Evolutionary conservation across 2,888 invertebrate species (phyloP), one percentile per base, ranked within the genome.

Genomic region (Drosophila bunnanda): DNA sequence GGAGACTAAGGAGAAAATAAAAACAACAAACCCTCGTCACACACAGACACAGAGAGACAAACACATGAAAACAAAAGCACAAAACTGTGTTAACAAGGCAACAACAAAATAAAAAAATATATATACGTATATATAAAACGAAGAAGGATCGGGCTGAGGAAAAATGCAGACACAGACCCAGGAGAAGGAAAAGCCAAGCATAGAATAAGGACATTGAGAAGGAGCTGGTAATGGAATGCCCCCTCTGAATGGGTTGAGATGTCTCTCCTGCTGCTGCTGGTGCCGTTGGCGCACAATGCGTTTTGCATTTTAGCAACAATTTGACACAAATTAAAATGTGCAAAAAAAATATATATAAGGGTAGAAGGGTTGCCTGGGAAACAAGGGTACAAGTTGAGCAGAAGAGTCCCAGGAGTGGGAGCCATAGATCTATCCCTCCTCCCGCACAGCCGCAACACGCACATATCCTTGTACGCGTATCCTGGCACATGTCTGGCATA

Each of bases 291-390:
- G 77, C 78, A 85, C 89, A 85, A 85, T 86, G 84, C 87, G 82
- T 88, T 85, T 88, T 85, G 82, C 86, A 88, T 83, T 83, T 83
- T 83, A 87, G 82, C 77, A 87, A 86, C 86, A 87, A 89, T 86
- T 86, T 89, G 89, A 87, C 88, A 86, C 85, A 87, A 89, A 89
- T 86, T 89, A 87, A 89, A 86, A 83, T 85, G 76, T 78, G 72
- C 73, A 80, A 77, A 76, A 53, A 46, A 46, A 46, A 36, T 8
- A 22, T 15, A 39, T 52, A 50, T 44, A 50, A 15, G 38, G 36
- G 32, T 54, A 50, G 15, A 61, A 43, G 55, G 59, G 38, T 48
- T 34, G 61, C 25, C 17, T 48, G 17, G 2, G 43, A 34, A 54
- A 39, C n/a, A 36, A 41, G 12, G 46, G 7, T 28, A 5, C 57